phyloP scores from a whole-genome alignment of 2,113 vertebrate genomes.

The Antechinus stuartii region DNA sequence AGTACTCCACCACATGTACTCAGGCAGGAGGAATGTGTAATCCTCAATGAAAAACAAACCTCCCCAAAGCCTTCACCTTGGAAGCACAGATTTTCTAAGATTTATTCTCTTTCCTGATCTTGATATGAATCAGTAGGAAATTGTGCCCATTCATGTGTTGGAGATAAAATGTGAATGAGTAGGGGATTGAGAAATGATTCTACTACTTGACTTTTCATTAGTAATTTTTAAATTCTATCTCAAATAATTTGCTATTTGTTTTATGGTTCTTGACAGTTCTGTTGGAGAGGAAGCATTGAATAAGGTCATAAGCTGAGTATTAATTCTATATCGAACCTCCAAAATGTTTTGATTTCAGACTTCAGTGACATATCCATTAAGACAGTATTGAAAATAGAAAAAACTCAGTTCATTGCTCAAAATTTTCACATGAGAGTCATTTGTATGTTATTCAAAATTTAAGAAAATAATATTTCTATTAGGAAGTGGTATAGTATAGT shows the following conservation, averaged over 20 bases:
- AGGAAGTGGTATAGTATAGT: neutral
- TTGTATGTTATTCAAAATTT: neutral
- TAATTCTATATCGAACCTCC: neutral
- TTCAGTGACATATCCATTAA: neutral
- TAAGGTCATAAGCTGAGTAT: neutral
- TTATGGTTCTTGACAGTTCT: neutral
- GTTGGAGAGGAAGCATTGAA: neutral
- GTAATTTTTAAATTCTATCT: neutral
- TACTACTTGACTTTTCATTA: neutral
- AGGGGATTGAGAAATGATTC: no score
- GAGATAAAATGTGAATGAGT: no score
- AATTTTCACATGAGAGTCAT: neutral
- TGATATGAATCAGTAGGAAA: neutral
- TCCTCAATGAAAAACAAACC: neutral
- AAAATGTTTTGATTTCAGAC: neutral
- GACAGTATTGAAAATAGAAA: neutral
- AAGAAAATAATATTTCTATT: neutral
- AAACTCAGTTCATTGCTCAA: neutral
- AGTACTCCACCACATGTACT: neutral
- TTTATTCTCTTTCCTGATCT: neutral
- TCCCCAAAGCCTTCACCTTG: neutral
- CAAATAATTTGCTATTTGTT: neutral
- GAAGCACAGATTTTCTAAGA: neutral
- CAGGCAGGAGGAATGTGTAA: neutral
- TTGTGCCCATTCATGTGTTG: neutral